phyloP scores from a whole-genome alignment of 1,140 invertebrate genomes.

The Pseudomyrmex dendroicus region DNA sequence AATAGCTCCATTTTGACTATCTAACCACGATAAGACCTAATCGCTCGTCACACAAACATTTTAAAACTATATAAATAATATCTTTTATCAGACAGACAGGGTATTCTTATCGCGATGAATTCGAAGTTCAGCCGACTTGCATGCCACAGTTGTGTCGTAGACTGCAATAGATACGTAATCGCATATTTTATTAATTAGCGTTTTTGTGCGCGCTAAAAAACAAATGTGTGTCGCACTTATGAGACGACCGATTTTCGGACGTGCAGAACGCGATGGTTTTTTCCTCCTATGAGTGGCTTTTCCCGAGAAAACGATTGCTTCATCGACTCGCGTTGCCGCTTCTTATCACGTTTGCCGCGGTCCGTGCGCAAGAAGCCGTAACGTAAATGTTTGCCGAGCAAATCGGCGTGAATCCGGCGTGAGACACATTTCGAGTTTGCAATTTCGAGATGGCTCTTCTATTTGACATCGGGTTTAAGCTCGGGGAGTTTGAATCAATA shows the following conservation, averaged over 20 bases:
- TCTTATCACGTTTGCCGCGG: background rate
- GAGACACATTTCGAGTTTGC: conserved; percentile 21
- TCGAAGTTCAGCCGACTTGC: background rate
- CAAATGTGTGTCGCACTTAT: background rate
- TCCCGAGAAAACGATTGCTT: background rate
- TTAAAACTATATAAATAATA: background rate
- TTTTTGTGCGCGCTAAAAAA: background rate
- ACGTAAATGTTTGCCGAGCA: conserved; percentile 1
- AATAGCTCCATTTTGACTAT: background rate
- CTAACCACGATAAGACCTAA: conserved; percentile 14
- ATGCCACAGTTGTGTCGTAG: background rate
- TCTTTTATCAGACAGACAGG: background rate
- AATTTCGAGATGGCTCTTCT: conserved; percentile 21
- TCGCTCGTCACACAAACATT: background rate
- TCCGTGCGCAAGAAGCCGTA: background rate
- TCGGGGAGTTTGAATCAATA: conserved; percentile 12
- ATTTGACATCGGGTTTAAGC: conserved; percentile 20
- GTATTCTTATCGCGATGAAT: background rate
- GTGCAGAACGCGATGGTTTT: background rate
- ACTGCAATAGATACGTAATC: background rate
- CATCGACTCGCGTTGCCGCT: background rate
- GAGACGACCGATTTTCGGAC: background rate
- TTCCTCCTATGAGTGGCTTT: background rate
- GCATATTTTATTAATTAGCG: background rate
- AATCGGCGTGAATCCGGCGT: conserved; percentile 17